phyloP scores from a whole-genome alignment of 2,888 invertebrate genomes.

The Xestoiulus laeticollis region DNA sequence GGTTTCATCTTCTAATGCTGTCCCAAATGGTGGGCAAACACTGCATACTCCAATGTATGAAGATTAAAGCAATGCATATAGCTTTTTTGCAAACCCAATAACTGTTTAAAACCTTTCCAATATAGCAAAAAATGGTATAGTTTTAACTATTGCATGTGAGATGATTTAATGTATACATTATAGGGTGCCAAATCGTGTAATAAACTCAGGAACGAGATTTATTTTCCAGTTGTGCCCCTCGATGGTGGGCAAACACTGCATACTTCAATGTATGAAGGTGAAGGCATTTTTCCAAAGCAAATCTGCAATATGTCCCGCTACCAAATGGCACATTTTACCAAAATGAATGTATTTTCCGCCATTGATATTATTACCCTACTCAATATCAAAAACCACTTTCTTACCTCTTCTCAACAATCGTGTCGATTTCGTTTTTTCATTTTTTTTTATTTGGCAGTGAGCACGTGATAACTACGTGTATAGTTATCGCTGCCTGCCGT shows the following conservation, averaged over 20 bases:
- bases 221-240: no score
- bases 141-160: no score
- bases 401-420: conserved; percentile 34
- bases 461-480: conserved; percentile 1
- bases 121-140: no score
- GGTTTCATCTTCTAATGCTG: no score
- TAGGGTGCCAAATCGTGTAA: no score
- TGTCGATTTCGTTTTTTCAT: background rate
- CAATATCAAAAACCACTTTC: conserved; percentile 36
- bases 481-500: conserved; percentile 44
- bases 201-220: no score
- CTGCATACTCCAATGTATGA: background rate
- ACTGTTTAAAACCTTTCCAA: no score
- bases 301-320: background rate
- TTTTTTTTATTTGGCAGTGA: background rate
- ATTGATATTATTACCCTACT: background rate
- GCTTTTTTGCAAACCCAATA: no score
- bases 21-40: background rate
- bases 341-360: background rate
- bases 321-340: conserved; percentile 17
- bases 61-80: background rate
- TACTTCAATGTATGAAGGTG: background rate
- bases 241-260: no score
- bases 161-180: no score
- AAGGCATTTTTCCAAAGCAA: background rate